Evolutionary conservation across 2,888 invertebrate genomes (phyloP).

Genomic region (Leptinotarsa tumamoca): DNA sequence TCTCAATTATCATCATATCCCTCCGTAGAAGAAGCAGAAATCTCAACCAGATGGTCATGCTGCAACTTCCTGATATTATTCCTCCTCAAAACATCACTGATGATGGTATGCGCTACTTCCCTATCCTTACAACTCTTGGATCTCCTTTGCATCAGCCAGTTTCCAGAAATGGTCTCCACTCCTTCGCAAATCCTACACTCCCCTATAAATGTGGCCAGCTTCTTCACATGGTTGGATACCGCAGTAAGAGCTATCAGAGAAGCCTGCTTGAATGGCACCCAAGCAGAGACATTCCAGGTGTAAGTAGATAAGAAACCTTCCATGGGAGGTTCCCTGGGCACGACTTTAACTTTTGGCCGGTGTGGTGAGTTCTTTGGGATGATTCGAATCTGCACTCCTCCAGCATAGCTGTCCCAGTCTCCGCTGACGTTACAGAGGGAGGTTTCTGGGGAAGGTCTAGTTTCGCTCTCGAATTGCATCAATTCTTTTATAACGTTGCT

Average conservation of each 20-base stretch:
- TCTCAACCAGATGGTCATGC: conserved; percentile 42
- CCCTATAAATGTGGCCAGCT: conserved; percentile 57
- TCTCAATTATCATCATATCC: background rate
- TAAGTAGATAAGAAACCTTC: conserved; percentile 56
- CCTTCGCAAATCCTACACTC: conserved; percentile 62
- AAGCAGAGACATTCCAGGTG: conserved; percentile 56
- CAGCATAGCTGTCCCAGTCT: conserved; percentile 46
- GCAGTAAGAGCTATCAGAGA: conserved; percentile 57
- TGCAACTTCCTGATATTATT: conserved; percentile 50
- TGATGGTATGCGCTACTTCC: conserved; percentile 54
- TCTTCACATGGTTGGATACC: conserved; percentile 50
- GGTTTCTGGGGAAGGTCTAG: conserved; percentile 30
- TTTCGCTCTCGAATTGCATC: conserved; percentile 38
- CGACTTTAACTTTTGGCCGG: conserved; percentile 32
- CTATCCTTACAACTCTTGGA: conserved; percentile 61
- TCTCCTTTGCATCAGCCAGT: conserved; percentile 58
- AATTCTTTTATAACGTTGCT: conserved; percentile 43
- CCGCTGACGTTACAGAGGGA: conserved; percentile 37
- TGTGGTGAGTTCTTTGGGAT: conserved; percentile 2
- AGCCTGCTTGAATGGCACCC: conserved; percentile 55
- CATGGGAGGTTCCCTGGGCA: conserved; percentile 44
- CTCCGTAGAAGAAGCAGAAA: conserved; percentile 19
- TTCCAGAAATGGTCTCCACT: conserved; percentile 59
- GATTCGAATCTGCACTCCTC: conserved; percentile 41
- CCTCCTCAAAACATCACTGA: conserved; percentile 58